These are phyloP conservation scores for Acanthosepion lycidas DNA, from an alignment of 2,888 invertebrate genomes.

Conservation along the genomic window DNA sequence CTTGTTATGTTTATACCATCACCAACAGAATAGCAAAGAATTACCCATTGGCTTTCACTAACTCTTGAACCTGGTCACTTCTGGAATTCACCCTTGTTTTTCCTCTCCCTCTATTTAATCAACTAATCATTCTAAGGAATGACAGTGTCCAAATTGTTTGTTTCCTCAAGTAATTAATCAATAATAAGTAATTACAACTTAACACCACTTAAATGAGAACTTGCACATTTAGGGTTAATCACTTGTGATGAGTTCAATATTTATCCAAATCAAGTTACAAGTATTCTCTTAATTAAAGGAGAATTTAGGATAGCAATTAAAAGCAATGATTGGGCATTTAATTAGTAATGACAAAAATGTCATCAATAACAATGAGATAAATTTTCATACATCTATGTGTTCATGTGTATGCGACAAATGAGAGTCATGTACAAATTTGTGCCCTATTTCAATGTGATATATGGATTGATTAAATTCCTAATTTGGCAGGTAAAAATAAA, in stretches of 20 bases:
- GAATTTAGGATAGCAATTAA: background rate
- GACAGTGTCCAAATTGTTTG: background rate
- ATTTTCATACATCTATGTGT: background rate
- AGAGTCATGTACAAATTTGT: too few species aligned
- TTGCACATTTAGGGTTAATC: background rate
- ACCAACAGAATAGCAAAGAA: background rate
- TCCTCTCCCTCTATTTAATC: background rate
- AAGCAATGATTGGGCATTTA: background rate
- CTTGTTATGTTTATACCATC: background rate
- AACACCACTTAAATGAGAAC: background rate
- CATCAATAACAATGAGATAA: background rate
- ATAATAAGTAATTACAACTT: conserved; percentile 1
- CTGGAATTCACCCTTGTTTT: background rate
- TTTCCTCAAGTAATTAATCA: background rate
- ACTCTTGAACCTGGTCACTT: background rate
- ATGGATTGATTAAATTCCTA: too few species aligned
- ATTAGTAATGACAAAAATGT: background rate
- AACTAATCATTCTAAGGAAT: background rate
- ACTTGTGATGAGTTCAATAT: background rate
- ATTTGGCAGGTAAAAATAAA: too few species aligned
- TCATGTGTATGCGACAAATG: background rate
- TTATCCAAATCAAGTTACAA: background rate
- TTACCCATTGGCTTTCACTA: background rate
- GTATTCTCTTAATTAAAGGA: background rate
- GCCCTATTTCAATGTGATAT: too few species aligned